These are phyloP conservation scores for Tarsius wallacei DNA, from an alignment of 2,797 vertebrate species.

Conservation along the genomic window DNA sequence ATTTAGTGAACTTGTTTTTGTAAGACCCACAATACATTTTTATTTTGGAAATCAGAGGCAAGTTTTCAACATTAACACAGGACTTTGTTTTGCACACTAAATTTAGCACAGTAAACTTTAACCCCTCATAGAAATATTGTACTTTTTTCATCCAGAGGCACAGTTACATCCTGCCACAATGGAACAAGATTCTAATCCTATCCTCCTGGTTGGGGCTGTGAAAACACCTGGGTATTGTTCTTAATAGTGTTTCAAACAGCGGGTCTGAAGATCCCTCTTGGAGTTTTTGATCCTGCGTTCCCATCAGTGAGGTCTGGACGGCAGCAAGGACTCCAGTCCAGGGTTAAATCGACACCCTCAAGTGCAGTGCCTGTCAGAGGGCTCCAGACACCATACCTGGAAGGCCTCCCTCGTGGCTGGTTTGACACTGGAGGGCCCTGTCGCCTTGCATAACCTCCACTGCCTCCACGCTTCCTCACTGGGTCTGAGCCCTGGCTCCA, in stretches of 20 bases:
- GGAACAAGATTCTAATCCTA: neutral
- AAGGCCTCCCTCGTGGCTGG: neutral
- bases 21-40: neutral
- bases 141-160: neutral
- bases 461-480: neutral
- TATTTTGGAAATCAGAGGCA: slow-evolving; percentile 38
- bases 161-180: neutral
- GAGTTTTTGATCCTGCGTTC: neutral
- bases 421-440: neutral
- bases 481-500: neutral
- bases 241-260: neutral
- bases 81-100: neutral
- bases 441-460: neutral
- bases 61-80: neutral
- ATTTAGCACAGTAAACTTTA: neutral
- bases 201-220: neutral
- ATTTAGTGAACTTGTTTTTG: slow-evolving; percentile 17
- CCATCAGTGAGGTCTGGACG: slow-evolving; percentile 42
- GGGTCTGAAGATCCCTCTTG: neutral
- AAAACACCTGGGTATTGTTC: neutral
- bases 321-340: slow-evolving; percentile 55
- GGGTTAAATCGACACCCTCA: neutral
- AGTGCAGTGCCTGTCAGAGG: neutral
- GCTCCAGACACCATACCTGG: neutral
- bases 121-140: neutral